Evolutionary conservation across 92 coral and sea anemone genomes (phyloP).

Genomic region (Palythoa heliodiscus): DNA sequence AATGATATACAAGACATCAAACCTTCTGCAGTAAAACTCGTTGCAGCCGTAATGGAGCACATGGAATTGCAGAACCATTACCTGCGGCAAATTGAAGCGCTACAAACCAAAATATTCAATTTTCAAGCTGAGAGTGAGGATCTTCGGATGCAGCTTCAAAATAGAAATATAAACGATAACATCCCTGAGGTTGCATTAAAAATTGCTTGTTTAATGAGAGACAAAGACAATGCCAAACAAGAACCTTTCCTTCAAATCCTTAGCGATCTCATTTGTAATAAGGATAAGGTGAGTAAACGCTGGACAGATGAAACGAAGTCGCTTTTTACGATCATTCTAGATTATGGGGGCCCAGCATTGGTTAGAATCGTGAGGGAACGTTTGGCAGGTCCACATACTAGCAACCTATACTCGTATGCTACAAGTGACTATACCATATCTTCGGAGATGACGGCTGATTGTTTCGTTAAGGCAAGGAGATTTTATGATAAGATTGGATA

Average conservation of each 20-base stretch:
- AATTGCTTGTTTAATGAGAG: slow-evolving; percentile 36
- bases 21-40: slow-evolving; percentile 23
- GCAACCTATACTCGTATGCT: background rate
- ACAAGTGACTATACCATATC: background rate
- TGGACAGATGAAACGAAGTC: slow-evolving; percentile 36
- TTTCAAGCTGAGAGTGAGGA: slow-evolving; percentile 23
- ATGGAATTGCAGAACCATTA: slow-evolving; percentile 29
- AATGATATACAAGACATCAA: slow-evolving; percentile 19
- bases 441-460: background rate
- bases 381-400: slow-evolving; percentile 23
- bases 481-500: slow-evolving; percentile 49
- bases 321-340: slow-evolving; percentile 25
- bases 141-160: slow-evolving; percentile 33
- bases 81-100: slow-evolving; percentile 25
- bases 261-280: slow-evolving; percentile 37
- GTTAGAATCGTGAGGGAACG: slow-evolving; percentile 26
- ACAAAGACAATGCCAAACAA: slow-evolving; percentile 6
- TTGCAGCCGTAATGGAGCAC: slow-evolving; percentile 18
- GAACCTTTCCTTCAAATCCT: slow-evolving; percentile 37
- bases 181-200: slow-evolving; percentile 42
- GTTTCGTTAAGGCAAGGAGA: slow-evolving; percentile 16
- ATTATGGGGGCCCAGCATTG: slow-evolving; percentile 44
- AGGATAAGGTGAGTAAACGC: slow-evolving; percentile 27
- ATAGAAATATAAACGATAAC: slow-evolving; percentile 19
- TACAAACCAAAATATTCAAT: slow-evolving; percentile 34